phyloP scores from a whole-genome alignment of 2,797 vertebrate genomes.

The Lutjanus argentimaculatus region DNA sequence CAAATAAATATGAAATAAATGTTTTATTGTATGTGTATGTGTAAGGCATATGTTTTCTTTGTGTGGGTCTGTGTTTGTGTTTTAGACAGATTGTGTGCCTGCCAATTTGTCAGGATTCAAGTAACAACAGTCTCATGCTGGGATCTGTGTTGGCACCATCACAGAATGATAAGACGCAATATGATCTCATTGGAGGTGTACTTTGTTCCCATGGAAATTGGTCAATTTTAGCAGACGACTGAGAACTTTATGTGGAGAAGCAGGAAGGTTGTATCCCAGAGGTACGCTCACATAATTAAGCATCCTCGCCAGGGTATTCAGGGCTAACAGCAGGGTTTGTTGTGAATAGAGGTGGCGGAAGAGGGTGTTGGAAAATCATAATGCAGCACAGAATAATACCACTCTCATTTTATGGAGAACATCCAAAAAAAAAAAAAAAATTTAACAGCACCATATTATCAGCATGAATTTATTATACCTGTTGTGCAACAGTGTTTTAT shows the following conservation, averaged over 20 bases:
- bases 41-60: constrained; percentile 68
- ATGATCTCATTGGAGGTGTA: constrained; percentile 92
- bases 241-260: constrained; percentile 85
- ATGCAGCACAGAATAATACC: constrained; percentile 78
- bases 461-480: constrained; percentile 48
- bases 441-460: constrained; percentile 44
- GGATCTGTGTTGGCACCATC: constrained; percentile 94
- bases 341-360: constrained; percentile 85
- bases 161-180: constrained; percentile 91
- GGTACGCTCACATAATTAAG: constrained; percentile 89
- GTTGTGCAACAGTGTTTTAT: constrained; percentile 42
- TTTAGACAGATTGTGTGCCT: constrained; percentile 82
- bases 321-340: constrained; percentile 88
- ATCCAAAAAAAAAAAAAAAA: constrained; percentile 47
- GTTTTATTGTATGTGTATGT: constrained; percentile 17
- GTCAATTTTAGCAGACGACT: constrained; percentile 87
- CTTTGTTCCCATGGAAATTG: constrained; percentile 92
- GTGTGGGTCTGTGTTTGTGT: constrained; percentile 75
- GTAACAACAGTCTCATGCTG: constrained; percentile 90
- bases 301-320: constrained; percentile 85
- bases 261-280: constrained; percentile 87
- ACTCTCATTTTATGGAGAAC: constrained; percentile 75
- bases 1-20: not conserved
- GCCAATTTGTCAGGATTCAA: constrained; percentile 90
- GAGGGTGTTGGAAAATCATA: constrained; percentile 85